Percentiles rank a stretch among this genome's conserved stretches.
Conservation (phyloP, 1,140 invertebrate species). For the Trachymyrmex septentrionalis region DNA sequence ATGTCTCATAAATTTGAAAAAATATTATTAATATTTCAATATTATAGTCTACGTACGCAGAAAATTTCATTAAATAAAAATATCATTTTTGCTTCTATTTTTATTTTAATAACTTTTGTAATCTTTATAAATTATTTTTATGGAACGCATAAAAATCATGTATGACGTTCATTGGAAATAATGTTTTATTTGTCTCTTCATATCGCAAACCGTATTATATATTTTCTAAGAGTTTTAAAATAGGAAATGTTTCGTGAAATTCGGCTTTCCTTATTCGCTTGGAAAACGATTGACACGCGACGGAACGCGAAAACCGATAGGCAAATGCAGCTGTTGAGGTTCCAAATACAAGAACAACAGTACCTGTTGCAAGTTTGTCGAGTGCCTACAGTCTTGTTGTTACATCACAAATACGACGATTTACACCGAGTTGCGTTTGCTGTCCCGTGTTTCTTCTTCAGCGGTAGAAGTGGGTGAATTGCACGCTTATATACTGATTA, state of each 20-base stretch:
- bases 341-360: constrained; percentile 51
- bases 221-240: background rate
- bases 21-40: background rate
- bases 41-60: background rate
- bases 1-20: background rate
- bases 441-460: constrained; percentile 36
- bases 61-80: background rate
- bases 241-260: background rate
- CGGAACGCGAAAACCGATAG: constrained; percentile 52
- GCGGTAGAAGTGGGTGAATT: background rate
- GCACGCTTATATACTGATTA: constrained; percentile 88
- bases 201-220: background rate
- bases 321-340: constrained; percentile 50
- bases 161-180: background rate
- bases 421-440: constrained; percentile 37
- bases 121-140: constrained; percentile 19
- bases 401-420: constrained; percentile 60
- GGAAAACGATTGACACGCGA: constrained; percentile 51
- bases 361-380: constrained; percentile 51
- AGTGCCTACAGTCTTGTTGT: constrained; percentile 38
- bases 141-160: background rate
- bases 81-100: background rate
- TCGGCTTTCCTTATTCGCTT: constrained; percentile 23
- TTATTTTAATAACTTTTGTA: background rate
- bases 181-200: background rate